Evolutionary conservation across 2,888 invertebrate species (phyloP).

Genomic region (Cantharis rustica): DNA sequence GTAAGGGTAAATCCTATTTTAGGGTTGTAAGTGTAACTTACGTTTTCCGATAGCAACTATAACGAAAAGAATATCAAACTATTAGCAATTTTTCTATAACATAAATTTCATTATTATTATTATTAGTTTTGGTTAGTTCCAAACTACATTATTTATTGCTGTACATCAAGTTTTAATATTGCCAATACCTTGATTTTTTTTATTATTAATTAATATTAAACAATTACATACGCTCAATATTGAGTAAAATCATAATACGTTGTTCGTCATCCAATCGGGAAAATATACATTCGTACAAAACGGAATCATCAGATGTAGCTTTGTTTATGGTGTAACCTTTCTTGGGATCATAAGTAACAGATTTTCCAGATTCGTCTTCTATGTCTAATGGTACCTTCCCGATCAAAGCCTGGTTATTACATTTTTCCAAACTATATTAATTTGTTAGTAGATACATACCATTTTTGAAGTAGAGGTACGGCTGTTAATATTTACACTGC

Average conservation of each 20-base stretch:
- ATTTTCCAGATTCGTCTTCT: conserved; percentile 26
- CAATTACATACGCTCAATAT: conserved; percentile 24
- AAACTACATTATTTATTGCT: neutral
- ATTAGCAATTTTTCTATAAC: conserved; percentile 9
- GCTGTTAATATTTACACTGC: conserved; percentile 28
- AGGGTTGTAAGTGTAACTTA: conserved; percentile 51
- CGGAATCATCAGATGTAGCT: neutral
- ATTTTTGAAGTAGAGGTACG: conserved; percentile 20
- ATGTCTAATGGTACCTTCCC: conserved; percentile 33
- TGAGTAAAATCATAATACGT: conserved; percentile 8
- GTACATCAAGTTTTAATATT: neutral
- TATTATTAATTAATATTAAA: conserved; percentile 1
- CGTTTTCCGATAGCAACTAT: conserved; percentile 45
- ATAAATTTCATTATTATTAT: neutral
- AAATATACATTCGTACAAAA: conserved; percentile 15
- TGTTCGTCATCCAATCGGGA: neutral
- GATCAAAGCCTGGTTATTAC: conserved; percentile 34
- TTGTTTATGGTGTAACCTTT: conserved; percentile 39
- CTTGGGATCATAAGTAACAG: conserved; percentile 33
- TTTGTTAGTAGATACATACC: conserved; percentile 36
- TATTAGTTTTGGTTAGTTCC: neutral
- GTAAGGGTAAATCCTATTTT: conserved; percentile 56
- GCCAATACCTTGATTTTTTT: conserved; percentile 8
- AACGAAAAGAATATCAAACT: conserved; percentile 14
- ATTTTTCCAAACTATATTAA: conserved; percentile 29